These are phyloP conservation scores for Sarcophaga subvicina DNA, from an alignment of 2,888 invertebrate genomes.

Conservation along the genomic window DNA sequence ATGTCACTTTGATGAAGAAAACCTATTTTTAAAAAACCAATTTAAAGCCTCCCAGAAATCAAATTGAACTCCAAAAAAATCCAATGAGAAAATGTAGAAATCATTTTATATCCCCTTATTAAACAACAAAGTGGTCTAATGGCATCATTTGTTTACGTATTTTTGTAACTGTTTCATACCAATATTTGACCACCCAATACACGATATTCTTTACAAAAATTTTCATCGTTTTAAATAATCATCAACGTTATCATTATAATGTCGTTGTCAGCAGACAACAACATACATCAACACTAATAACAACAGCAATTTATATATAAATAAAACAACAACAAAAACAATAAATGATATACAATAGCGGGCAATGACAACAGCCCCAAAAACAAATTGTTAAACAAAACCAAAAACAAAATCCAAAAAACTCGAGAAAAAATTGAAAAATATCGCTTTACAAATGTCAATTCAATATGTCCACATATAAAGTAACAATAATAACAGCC, in stretches of 20 bases:
- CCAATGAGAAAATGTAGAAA: background rate
- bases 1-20: conserved; percentile 52
- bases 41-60: background rate
- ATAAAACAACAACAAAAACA: background rate
- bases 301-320: conserved; percentile 20
- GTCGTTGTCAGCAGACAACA: conserved; percentile 59
- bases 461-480: conserved; percentile 49
- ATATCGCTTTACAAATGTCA: conserved; percentile 65
- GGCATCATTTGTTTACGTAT: conserved; percentile 33
- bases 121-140: conserved; percentile 15
- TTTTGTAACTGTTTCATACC: conserved; percentile 18
- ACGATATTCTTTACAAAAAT: conserved; percentile 31
- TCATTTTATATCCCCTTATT: background rate
- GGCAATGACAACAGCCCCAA: conserved; percentile 1
- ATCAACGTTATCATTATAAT: conserved; percentile 56
- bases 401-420: conserved; percentile 21
- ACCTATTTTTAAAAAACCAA: conserved; percentile 44
- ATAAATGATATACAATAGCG: conserved; percentile 15
- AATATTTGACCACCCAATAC: conserved; percentile 50
- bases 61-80: background rate
- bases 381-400: background rate
- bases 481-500: conserved; percentile 24
- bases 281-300: conserved; percentile 58
- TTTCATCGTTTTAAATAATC: background rate
- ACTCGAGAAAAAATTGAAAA: background rate